Conservation (phyloP, 2,888 invertebrate genomes). For the Andricus quercusramuli region DNA sequence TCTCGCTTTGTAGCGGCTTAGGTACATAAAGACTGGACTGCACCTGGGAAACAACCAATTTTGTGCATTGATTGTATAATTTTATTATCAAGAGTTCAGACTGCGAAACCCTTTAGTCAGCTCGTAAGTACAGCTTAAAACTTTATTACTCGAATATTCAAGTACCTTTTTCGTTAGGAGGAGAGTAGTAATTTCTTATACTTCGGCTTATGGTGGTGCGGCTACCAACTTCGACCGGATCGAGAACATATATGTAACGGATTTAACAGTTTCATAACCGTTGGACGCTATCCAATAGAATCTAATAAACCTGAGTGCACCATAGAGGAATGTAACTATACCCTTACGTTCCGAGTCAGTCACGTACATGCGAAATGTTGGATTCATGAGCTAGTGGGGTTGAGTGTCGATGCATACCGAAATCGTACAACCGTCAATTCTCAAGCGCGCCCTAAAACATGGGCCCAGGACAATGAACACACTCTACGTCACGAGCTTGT, state of each 20-base stretch:
- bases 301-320: slow-evolving; percentile 64
- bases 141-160: neutral
- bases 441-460: slow-evolving; percentile 18
- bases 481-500: slow-evolving; percentile 5
- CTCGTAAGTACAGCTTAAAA: neutral
- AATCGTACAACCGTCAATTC: slow-evolving; percentile 24
- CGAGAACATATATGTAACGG: slow-evolving; percentile 52
- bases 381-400: slow-evolving; percentile 52
- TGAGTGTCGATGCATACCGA: slow-evolving; percentile 52
- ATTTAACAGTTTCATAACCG: slow-evolving; percentile 58
- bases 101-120: neutral
- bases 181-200: slow-evolving; percentile 45
- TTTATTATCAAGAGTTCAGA: neutral
- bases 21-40: too few species aligned
- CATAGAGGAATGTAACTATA: slow-evolving; percentile 54
- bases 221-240: slow-evolving; percentile 42
- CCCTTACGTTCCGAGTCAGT: slow-evolving; percentile 54
- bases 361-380: slow-evolving; percentile 51
- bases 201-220: slow-evolving; percentile 36
- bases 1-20: too few species aligned
- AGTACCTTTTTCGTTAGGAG: neutral
- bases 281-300: slow-evolving; percentile 61
- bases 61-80: too few species aligned
- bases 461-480: slow-evolving; percentile 12
- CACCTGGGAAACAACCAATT: too few species aligned